Evolutionary conservation across 2,888 invertebrate species (phyloP).

Genomic region (Carpatolechia fugitivella): DNA sequence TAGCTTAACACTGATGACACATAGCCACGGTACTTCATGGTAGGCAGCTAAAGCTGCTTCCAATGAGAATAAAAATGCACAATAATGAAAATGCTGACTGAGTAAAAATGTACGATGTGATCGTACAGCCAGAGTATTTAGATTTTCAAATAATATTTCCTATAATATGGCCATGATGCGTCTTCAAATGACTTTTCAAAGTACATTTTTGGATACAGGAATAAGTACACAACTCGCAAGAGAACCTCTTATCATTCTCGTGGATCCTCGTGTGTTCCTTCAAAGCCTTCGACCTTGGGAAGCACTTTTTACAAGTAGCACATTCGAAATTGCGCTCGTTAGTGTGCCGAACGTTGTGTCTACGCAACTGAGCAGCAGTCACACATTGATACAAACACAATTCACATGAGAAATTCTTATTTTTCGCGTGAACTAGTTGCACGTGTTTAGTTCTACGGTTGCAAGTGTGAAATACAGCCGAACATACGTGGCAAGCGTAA

Average conservation of each 20-base stretch:
- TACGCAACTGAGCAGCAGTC: constrained; percentile 47
- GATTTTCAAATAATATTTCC: too few relatives aligned
- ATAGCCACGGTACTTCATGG: too few relatives aligned
- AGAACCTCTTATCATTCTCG: constrained; percentile 64
- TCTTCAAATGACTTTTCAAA: constrained; percentile 58
- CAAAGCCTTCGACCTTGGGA: constrained; percentile 52
- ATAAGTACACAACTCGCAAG: constrained; percentile 60
- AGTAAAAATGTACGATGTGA: too few relatives aligned
- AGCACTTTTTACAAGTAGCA: constrained; percentile 65
- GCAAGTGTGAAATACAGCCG: constrained; percentile 55
- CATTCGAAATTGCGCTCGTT: constrained; percentile 59
- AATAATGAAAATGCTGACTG: too few relatives aligned
- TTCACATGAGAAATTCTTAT: constrained; percentile 51
- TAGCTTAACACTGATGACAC: too few relatives aligned
- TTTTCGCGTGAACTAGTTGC: constrained; percentile 53
- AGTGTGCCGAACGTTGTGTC: constrained; percentile 56
- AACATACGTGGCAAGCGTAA: constrained; percentile 58
- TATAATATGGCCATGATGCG: constrained; percentile 43
- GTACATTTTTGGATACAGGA: constrained; percentile 68
- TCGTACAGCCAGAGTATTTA: constrained; percentile 26
- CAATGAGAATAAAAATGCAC: too few relatives aligned
- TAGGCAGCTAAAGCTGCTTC: too few relatives aligned
- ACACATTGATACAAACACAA: constrained; percentile 53
- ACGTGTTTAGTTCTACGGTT: constrained; percentile 62
- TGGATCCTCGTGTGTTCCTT: constrained; percentile 64